A percentile compares a stretch with the other conserved stretches of the same genome.
Conservation (phyloP, 2,797 vertebrate species). For the Gymnopithys bicolor region DNA sequence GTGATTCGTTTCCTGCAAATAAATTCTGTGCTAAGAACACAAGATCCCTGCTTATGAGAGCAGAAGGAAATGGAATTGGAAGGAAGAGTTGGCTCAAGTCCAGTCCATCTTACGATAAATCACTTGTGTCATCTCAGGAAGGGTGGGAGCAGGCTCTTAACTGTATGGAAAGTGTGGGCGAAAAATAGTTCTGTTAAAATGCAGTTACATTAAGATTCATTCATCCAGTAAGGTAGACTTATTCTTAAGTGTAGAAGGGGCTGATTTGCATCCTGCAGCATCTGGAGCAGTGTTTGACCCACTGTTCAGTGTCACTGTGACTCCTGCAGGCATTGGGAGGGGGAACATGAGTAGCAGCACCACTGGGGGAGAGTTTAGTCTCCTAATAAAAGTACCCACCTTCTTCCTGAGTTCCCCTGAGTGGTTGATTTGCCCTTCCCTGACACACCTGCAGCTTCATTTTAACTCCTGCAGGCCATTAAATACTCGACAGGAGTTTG, state of each 20-base stretch:
- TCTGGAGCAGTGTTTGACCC: not conserved
- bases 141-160: not conserved
- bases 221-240: not conserved
- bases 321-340: not conserved
- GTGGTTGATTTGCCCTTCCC: not conserved
- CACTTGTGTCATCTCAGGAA: not conserved
- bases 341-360: not conserved
- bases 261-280: not conserved
- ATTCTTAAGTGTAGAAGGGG: not conserved
- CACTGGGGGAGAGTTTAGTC: not conserved
- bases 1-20: not conserved
- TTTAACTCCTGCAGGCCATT: not conserved
- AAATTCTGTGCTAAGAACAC: not conserved
- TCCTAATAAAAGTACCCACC: not conserved
- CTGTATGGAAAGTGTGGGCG: not conserved
- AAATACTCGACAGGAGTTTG: not conserved
- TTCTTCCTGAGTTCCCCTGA: not conserved
- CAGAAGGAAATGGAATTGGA: not conserved
- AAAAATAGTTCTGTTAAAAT: not conserved
- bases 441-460: not conserved
- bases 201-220: not conserved
- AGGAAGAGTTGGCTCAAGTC: not conserved
- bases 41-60: not conserved
- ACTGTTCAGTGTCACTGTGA: not conserved
- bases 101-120: not conserved